Conservation (phyloP, 2,113 vertebrate genomes). For the Lipotes vexillifer region DNA sequence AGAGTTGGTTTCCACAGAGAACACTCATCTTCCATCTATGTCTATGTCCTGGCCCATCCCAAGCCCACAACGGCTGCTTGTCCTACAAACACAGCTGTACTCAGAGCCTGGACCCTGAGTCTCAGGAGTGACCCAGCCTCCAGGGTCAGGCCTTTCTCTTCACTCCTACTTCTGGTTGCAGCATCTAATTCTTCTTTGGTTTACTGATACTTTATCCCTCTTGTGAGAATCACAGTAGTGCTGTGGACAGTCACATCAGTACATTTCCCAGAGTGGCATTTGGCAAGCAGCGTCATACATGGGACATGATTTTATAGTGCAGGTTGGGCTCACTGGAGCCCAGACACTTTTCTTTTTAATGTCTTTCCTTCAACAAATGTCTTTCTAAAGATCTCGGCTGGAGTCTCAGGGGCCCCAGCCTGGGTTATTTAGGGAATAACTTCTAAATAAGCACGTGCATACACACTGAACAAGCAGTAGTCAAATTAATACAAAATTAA, state of each 20-base stretch:
- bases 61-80: background rate
- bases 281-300: rapidly evolving
- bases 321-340: background rate
- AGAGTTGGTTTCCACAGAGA: background rate
- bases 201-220: background rate
- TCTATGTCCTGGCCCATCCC: background rate
- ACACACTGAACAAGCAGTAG: background rate
- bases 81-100: background rate
- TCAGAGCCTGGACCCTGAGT: background rate
- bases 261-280: background rate
- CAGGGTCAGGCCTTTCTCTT: too few species aligned
- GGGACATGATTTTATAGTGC: background rate
- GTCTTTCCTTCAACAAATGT: background rate
- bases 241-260: background rate
- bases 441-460: background rate
- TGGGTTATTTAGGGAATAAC: background rate
- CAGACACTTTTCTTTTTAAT: background rate
- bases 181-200: background rate
- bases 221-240: background rate
- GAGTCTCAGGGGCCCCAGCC: background rate
- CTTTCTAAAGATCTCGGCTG: background rate
- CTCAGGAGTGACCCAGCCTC: background rate
- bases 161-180: too few species aligned
- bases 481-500: background rate
- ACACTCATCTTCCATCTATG: background rate